phyloP scores from a whole-genome alignment of 2,797 vertebrate genomes.

The Eremophila alpestris region DNA sequence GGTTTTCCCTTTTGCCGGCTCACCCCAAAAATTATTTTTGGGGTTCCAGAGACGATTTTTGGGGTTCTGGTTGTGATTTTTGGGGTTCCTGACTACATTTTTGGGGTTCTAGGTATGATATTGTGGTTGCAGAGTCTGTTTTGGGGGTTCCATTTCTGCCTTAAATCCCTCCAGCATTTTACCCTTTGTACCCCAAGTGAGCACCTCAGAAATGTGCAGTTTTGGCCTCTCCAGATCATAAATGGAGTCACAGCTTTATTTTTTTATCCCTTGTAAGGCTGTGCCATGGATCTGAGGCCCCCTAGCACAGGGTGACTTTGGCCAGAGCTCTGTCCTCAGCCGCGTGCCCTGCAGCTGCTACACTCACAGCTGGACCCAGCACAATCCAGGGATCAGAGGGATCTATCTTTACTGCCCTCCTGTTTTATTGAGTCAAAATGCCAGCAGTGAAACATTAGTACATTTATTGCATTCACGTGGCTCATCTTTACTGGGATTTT shows the following conservation, averaged over 20 bases:
- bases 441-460: constrained; percentile 49
- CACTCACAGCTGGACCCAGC: background rate
- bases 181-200: background rate
- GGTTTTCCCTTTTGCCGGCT: too few species aligned
- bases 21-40: too few species aligned
- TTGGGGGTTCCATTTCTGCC: background rate
- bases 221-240: background rate
- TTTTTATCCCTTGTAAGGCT: background rate
- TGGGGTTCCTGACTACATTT: too few species aligned
- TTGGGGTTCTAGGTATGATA: too few species aligned
- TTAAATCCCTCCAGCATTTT: background rate
- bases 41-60: too few species aligned
- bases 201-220: background rate
- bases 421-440: constrained; percentile 1
- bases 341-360: background rate
- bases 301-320: background rate
- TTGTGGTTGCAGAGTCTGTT: too few species aligned
- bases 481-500: constrained; percentile 29
- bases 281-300: background rate
- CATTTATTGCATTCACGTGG: constrained; percentile 39
- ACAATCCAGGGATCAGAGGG: constrained; percentile 2
- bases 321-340: background rate
- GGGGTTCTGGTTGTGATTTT: too few species aligned
- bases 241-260: background rate
- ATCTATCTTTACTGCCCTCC: constrained; percentile 26